These are phyloP conservation scores for Florisuga fusca DNA, from an alignment of 2,797 vertebrate genomes.

Conservation along the genomic window DNA sequence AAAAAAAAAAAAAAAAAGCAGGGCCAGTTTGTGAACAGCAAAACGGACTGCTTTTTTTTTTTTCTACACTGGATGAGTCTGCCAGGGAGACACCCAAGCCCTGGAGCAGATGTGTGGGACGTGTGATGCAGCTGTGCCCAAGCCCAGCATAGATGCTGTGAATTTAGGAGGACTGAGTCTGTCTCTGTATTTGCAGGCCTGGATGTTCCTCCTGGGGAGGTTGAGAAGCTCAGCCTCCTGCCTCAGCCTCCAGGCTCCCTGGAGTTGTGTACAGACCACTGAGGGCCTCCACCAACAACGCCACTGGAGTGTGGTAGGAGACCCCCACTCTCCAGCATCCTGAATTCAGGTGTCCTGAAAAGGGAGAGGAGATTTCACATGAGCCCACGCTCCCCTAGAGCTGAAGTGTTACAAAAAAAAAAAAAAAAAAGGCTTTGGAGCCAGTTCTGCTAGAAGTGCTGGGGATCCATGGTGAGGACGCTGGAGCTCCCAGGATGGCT, in stretches of 20 bases:
- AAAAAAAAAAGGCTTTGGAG: neutral
- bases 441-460: neutral
- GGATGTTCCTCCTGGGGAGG: accelerated
- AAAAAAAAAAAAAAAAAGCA: neutral
- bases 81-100: neutral
- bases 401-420: neutral
- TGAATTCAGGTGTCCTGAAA: neutral
- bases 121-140: neutral
- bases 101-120: slow-evolving; percentile 7
- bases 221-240: neutral
- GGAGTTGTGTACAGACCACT: accelerated
- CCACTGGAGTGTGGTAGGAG: neutral
- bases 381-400: neutral
- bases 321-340: neutral
- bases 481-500: neutral
- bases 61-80: neutral
- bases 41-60: neutral
- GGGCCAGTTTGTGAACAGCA: slow-evolving; percentile 21
- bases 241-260: neutral
- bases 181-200: neutral
- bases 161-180: neutral
- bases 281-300: neutral
- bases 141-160: neutral
- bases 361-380: neutral
- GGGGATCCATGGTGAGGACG: neutral